Percentiles rank a stretch among this genome's conserved stretches.
Evolutionary conservation across 1,140 invertebrate genomes (phyloP).

Genomic region (Euglossa dilemma): DNA sequence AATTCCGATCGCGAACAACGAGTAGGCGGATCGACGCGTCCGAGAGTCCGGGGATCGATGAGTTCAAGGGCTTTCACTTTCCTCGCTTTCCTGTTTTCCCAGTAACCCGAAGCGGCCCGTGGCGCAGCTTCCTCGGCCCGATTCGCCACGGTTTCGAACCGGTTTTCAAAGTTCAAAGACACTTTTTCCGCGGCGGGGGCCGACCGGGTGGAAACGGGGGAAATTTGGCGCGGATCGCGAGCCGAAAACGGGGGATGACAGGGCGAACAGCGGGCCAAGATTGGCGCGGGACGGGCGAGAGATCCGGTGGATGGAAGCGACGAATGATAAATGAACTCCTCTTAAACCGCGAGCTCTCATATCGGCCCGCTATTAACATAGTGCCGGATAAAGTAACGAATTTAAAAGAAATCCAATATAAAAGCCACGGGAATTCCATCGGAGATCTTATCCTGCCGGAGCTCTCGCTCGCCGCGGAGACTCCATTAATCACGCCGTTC

Average conservation of each 20-base stretch:
- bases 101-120: too few species aligned
- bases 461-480: slow-evolving; percentile 77
- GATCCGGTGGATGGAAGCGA: slow-evolving; percentile 35
- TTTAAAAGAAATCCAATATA: slow-evolving; percentile 83
- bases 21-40: too few species aligned
- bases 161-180: slow-evolving; percentile 39
- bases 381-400: slow-evolving; percentile 82
- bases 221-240: slow-evolving; percentile 66
- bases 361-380: slow-evolving; percentile 82
- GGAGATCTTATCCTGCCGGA: slow-evolving; percentile 75
- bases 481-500: slow-evolving; percentile 81
- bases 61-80: background rate
- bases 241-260: too few species aligned
- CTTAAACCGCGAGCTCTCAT: slow-evolving; percentile 79
- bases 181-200: slow-evolving; percentile 10
- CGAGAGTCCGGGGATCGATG: background rate
- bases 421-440: slow-evolving; percentile 78
- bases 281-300: too few species aligned
- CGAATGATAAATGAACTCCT: slow-evolving; percentile 82
- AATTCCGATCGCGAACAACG: background rate
- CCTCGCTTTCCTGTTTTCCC: background rate
- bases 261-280: too few species aligned
- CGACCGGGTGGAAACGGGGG: slow-evolving; percentile 20
- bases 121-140: background rate
- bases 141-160: background rate